phyloP scores from a whole-genome alignment of 2,888 invertebrate genomes.

The Eurois occulta region DNA sequence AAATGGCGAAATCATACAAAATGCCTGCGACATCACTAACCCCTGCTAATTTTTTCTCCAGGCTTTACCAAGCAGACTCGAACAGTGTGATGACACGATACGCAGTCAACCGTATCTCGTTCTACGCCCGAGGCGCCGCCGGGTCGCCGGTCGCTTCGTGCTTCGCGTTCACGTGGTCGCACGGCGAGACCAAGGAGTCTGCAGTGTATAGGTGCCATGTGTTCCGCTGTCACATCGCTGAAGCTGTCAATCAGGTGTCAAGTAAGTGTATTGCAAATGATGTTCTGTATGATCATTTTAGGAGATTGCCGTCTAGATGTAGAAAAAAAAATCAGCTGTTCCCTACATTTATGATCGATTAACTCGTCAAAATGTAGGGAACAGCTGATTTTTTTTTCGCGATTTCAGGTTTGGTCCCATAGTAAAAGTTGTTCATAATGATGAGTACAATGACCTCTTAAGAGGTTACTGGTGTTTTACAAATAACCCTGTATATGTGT shows the following conservation, averaged over 20 bases:
- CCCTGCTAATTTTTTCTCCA: slow-evolving; percentile 72
- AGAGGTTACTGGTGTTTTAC: no score
- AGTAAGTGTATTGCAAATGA: slow-evolving; percentile 86
- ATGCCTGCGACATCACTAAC: neutral
- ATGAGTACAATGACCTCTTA: no score
- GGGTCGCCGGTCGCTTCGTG: slow-evolving; percentile 97
- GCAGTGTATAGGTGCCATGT: slow-evolving; percentile 99
- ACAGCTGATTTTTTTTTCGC: no score
- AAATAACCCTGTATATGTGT: no score
- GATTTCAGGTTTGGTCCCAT: no score
- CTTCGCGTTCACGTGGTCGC: slow-evolving; percentile 99
- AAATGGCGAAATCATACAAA: no score
- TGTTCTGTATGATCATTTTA: neutral
- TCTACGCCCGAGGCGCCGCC: slow-evolving; percentile 97
- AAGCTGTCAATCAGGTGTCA: slow-evolving; percentile 95
- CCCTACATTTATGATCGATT: no score
- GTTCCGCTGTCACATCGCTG: slow-evolving; percentile 98
- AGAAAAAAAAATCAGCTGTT: no score
- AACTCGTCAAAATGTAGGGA: no score
- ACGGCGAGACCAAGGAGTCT: slow-evolving; percentile 96
- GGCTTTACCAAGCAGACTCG: slow-evolving; percentile 95
- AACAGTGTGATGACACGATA: slow-evolving; percentile 96
- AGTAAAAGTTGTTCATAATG: no score
- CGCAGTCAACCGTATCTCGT: slow-evolving; percentile 97
- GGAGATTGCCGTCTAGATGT: no score